Percentiles rank a stretch among this genome's conserved stretches.
phyloP scores from a whole-genome alignment of 92 coral and sea anemone genomes.

The Bergia sp. region DNA sequence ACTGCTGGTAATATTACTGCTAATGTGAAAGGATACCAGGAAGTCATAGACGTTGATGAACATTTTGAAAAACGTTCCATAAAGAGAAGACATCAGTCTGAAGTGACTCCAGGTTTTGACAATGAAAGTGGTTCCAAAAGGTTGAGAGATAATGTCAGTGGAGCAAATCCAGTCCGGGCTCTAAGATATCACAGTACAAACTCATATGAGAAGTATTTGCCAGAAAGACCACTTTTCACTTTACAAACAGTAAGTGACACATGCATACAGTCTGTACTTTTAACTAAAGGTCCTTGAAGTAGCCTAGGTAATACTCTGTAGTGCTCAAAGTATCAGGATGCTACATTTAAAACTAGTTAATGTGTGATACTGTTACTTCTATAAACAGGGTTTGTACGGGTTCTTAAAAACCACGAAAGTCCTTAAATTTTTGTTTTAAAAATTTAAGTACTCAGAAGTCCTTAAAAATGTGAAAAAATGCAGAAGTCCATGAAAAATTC shows the following conservation, averaged over 20 bases:
- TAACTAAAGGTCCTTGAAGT: too few species aligned
- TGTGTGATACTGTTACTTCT: too few species aligned
- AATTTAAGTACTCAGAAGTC: too few species aligned
- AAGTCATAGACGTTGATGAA: slow-evolving; percentile 8
- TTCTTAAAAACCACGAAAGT: too few species aligned
- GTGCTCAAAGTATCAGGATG: too few species aligned
- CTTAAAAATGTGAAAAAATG: too few species aligned
- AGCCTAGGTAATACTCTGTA: too few species aligned
- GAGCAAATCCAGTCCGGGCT: slow-evolving; percentile 9
- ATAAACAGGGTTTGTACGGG: too few species aligned
- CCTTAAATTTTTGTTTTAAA: too few species aligned
- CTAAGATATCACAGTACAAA: slow-evolving; percentile 32
- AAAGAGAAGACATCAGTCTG: slow-evolving; percentile 67
- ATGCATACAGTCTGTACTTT: too few species aligned
- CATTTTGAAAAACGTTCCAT: slow-evolving; percentile 27
- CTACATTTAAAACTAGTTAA: too few species aligned
- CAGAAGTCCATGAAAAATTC: too few species aligned
- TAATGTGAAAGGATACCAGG: neutral
- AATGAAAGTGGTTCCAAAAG: slow-evolving; percentile 35
- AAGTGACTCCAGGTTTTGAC: slow-evolving; percentile 54
- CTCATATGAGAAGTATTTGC: slow-evolving; percentile 33
- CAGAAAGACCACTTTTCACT: slow-evolving; percentile 57
- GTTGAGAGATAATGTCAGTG: slow-evolving; percentile 10
- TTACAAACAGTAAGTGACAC: slow-evolving; percentile 66
- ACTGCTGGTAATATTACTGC: neutral